Percentiles rank a stretch among this genome's conserved stretches.
Evolutionary conservation across 2,888 invertebrate genomes (phyloP).

Genomic region (Diogma glabrata): DNA sequence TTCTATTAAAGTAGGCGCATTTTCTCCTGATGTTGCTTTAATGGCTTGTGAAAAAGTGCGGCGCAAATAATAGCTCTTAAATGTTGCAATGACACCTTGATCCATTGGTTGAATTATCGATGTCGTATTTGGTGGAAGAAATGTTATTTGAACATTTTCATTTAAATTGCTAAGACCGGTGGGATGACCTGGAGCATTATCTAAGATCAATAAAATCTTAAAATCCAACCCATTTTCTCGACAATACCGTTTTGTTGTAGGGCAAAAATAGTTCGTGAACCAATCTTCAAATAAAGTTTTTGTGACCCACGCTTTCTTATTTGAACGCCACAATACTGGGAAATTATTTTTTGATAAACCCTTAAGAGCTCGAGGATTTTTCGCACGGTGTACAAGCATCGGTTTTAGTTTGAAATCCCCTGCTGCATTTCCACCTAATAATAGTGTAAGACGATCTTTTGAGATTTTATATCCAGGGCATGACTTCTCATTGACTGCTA

Average conservation of each 20-base stretch:
- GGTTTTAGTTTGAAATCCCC: slow-evolving; percentile 22
- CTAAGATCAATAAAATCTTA: slow-evolving; percentile 20
- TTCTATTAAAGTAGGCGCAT: not conserved
- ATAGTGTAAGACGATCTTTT: slow-evolving; percentile 21
- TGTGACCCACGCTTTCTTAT: slow-evolving; percentile 23
- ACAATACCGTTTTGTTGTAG: slow-evolving; percentile 19
- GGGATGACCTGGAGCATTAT: slow-evolving; percentile 21
- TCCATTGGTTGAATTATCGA: not conserved
- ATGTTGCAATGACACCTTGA: slow-evolving; percentile 1
- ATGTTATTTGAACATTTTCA: not conserved
- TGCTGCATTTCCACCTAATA: slow-evolving; percentile 23
- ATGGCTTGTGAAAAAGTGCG: no score
- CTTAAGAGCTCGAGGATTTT: slow-evolving; percentile 23
- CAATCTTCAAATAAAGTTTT: slow-evolving; percentile 16
- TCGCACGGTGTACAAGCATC: slow-evolving; percentile 23
- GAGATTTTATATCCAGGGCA: slow-evolving; percentile 21
- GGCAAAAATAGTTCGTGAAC: slow-evolving; percentile 20
- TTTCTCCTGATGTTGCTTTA: not conserved
- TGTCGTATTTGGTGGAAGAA: not conserved
- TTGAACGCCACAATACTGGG: slow-evolving; percentile 23
- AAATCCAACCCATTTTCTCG: slow-evolving; percentile 18
- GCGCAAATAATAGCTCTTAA: not conserved
- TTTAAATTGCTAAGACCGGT: not conserved
- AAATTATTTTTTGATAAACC: slow-evolving; percentile 20
- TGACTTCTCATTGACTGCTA: slow-evolving; percentile 21